Conservation (phyloP, 2,888 invertebrate genomes). For the Nebria brevicollis region DNA sequence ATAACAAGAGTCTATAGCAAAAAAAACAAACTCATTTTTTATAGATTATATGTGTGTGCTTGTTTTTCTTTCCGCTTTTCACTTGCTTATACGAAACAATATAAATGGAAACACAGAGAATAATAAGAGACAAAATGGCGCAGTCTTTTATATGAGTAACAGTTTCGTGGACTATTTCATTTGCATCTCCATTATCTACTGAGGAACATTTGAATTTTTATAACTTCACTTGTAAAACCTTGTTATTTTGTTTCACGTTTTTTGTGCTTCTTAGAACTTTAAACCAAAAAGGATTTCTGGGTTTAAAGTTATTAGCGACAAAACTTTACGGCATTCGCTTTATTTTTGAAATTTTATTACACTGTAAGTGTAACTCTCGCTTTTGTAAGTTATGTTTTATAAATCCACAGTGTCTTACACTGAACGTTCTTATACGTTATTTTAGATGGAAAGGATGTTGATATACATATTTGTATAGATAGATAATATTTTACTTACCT, state of each 20-base stretch:
- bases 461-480: too few species aligned
- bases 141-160: constrained; percentile 41
- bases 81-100: background rate
- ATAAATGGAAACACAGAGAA: constrained; percentile 27
- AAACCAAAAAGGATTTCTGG: constrained; percentile 38
- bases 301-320: constrained; percentile 43
- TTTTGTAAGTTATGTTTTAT: background rate
- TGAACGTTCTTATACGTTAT: too few species aligned
- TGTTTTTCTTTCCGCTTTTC: background rate
- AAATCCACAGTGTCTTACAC: background rate
- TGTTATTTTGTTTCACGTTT: constrained; percentile 33
- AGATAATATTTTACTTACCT: too few species aligned
- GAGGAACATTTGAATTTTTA: constrained; percentile 46
- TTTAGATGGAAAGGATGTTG: too few species aligned
- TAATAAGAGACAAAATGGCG: constrained; percentile 26
- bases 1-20: background rate
- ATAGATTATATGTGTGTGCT: background rate
- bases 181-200: constrained; percentile 45
- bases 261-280: constrained; percentile 3
- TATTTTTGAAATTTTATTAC: background rate
- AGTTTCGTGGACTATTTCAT: constrained; percentile 43
- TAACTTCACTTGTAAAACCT: constrained; percentile 44
- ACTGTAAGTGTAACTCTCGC: background rate
- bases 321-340: constrained; percentile 28
- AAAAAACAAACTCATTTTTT: background rate